These are phyloP conservation scores for Agrilus planipennis DNA, from an alignment of 1,140 invertebrate species.

Conservation along the genomic window DNA sequence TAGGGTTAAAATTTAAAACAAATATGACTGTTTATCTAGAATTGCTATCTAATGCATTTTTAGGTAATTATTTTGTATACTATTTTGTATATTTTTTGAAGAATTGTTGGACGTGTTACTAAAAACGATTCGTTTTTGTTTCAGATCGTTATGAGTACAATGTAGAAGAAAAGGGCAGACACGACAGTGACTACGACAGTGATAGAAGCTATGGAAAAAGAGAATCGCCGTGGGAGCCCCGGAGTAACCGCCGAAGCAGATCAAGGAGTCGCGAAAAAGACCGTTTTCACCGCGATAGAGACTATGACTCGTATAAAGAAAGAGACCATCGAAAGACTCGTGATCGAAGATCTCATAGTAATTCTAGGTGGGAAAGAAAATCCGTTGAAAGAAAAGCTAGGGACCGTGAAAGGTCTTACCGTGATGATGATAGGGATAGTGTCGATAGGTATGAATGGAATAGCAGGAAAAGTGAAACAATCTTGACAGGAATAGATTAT, in stretches of 20 bases:
- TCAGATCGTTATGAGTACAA: slow-evolving; percentile 19
- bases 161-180: too few species aligned
- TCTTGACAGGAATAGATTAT: neutral
- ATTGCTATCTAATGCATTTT: neutral
- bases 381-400: slow-evolving; percentile 23
- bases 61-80: neutral
- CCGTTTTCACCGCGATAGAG: slow-evolving; percentile 17
- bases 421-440: slow-evolving; percentile 32
- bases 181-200: slow-evolving; percentile 26
- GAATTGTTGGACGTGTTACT: neutral
- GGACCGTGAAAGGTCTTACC: slow-evolving; percentile 28
- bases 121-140: neutral
- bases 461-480: slow-evolving; percentile 2
- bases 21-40: neutral
- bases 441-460: slow-evolving; percentile 19
- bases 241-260: slow-evolving; percentile 10
- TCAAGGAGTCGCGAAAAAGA: slow-evolving; percentile 20
- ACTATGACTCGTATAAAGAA: slow-evolving; percentile 15
- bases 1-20: neutral
- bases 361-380: slow-evolving; percentile 27
- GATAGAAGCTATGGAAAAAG: slow-evolving; percentile 23
- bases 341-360: slow-evolving; percentile 22
- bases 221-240: slow-evolving; percentile 9
- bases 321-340: slow-evolving; percentile 19
- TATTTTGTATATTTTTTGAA: neutral